Conservation (phyloP, 2,888 invertebrate species). For the Mongoloraphidia duomilia region DNA sequence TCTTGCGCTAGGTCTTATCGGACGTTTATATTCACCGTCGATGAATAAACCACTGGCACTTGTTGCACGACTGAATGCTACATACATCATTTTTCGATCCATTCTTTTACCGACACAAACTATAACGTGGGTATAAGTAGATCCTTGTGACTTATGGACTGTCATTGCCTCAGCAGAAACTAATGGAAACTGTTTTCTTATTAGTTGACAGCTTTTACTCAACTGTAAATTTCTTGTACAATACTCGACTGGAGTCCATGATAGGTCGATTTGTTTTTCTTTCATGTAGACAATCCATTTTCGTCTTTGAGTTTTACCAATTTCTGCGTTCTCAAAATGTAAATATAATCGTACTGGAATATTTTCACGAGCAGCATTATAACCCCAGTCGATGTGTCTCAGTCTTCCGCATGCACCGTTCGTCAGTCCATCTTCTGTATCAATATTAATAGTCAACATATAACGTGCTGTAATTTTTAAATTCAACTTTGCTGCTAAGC, state of each 20-base stretch:
- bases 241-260: background rate
- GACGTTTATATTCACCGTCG: no score
- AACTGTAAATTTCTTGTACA: background rate
- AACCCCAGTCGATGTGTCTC: background rate
- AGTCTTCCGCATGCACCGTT: slow-evolving; percentile 2
- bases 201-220: background rate
- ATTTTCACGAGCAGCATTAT: background rate
- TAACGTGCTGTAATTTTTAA: background rate
- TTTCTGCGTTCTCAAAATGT: background rate
- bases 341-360: background rate
- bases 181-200: background rate
- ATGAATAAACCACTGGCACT: no score
- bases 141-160: slow-evolving; percentile 1
- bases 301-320: background rate
- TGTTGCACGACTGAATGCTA: no score
- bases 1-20: no score
- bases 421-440: slow-evolving; percentile 1
- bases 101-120: background rate
- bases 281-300: background rate
- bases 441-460: slow-evolving; percentile 1
- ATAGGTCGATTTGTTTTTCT: background rate
- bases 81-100: no score
- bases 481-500: background rate
- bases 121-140: background rate
- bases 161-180: slow-evolving; percentile 4